Base-by-base conservation (phyloP, 2,113 vertebrate genomes). In the Kobus ellipsiprymnus region DNA sequence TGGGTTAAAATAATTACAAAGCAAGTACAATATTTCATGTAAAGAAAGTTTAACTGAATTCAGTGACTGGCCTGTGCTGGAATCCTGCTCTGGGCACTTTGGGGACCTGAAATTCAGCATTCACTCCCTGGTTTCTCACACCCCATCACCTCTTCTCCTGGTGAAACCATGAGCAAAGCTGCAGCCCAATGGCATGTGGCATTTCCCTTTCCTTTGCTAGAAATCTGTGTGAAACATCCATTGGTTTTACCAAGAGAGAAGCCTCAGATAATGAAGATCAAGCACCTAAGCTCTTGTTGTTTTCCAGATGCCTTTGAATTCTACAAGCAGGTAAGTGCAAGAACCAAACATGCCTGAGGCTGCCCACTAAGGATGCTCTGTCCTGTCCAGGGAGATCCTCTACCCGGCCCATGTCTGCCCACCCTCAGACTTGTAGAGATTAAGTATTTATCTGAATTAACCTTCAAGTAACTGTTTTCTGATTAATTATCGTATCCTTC, bases 311-410 rank as follows among this genome's bases (percentile, higher is more conserved):
- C 87, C 95, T 88, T 74, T 71, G 90, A 91, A 88, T 92, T 91
- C 86, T 95, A 91, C 92, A 0, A 44, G 91, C 98, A 30, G 44
- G 8, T 27, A 74, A 81, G 90, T 12, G 6, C 50, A 36, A 17
- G 30, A 98, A 98, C 94, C 98, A 96, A 88, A 40, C 74, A 90
- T 40, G 50, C 50, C 67, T 13, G 40, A 36, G 91, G 90, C 94
- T 94, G 67, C 97, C 98, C 91, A 84, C 55, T 81, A 88, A 92
- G 94, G 96, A 97, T 92, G 29, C 54, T 81, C 30, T 2, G 1
- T 3, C 8, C 8, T 9, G 4, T 14, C 97, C 90, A 96, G 89
- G 59, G 87, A 97, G 87, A 60, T 94, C 96, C 97, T 98, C 92
- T 64, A 44, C 8, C 23, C 90, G 81, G 85, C 95, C 98, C 97